Evolutionary conservation across 64 coral and sea anemone genomes (phyloP).

Genomic region (Hydrozoanthus tunicans): DNA sequence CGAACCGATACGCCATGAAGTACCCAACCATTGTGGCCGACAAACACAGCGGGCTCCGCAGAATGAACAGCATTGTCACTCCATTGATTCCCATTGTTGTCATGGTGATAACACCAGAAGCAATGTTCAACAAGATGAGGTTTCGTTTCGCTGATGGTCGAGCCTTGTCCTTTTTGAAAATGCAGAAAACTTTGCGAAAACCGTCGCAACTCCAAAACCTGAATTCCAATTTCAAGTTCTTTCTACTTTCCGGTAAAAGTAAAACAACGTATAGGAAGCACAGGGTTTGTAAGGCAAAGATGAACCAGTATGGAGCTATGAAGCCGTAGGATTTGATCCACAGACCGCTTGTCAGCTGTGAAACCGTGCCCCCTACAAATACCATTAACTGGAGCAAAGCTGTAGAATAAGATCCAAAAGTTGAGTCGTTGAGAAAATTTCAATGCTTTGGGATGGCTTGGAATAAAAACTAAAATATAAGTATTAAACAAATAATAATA

Average conservation of each 20-base stretch:
- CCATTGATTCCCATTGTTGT: conserved; percentile 74
- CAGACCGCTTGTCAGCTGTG: conserved; percentile 84
- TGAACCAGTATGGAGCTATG: conserved; percentile 91
- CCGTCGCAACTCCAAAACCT: conserved; percentile 79
- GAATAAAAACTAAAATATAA: too few species aligned
- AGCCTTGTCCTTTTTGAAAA: conserved; percentile 63
- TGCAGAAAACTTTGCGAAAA: conserved; percentile 76
- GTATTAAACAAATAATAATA: too few species aligned
- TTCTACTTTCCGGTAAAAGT: conserved; percentile 79
- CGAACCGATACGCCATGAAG: conserved; percentile 86
- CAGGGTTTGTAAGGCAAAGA: conserved; percentile 70
- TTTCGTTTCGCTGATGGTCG: conserved; percentile 68
- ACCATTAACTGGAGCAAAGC: conserved; percentile 82
- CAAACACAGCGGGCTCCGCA: conserved; percentile 88
- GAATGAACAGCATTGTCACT: conserved; percentile 80
- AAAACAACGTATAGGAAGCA: conserved; percentile 74
- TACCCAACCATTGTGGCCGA: conserved; percentile 73
- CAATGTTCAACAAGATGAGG: conserved; percentile 61
- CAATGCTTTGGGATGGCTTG: too few species aligned
- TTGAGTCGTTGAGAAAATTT: too few species aligned
- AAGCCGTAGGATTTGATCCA: conserved; percentile 84
- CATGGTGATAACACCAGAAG: conserved; percentile 74
- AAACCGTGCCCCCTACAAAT: conserved; percentile 85
- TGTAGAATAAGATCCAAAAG: neutral
- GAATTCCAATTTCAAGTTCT: conserved; percentile 12